Conservation (phyloP, 2,888 invertebrate genomes). For the Conus canariensis region DNA sequence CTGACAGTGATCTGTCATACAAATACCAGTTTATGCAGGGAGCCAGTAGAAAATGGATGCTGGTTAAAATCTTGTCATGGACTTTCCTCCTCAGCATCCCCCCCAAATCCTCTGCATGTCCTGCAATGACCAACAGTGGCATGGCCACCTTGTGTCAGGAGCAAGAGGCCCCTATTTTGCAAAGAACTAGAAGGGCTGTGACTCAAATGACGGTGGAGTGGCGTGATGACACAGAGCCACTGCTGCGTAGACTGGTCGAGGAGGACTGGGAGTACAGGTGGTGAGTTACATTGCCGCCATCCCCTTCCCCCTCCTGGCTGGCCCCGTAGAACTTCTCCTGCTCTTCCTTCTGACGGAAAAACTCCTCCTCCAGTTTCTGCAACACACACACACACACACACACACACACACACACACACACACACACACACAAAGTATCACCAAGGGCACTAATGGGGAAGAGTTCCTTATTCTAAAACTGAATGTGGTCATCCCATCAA, state of each 20-base stretch:
- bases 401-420: neutral
- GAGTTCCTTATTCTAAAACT: too few species aligned
- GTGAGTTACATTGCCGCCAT: slow-evolving; percentile 41
- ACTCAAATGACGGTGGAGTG: slow-evolving; percentile 71
- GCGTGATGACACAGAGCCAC: slow-evolving; percentile 55
- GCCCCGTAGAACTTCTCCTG: slow-evolving; percentile 85
- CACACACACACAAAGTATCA: neutral
- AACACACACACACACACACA: neutral
- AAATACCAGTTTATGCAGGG: too few species aligned
- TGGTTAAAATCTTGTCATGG: neutral
- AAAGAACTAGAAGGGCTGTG: too few species aligned
- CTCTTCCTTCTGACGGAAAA: slow-evolving; percentile 92
- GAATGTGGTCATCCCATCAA: too few species aligned
- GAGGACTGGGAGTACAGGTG: slow-evolving; percentile 50
- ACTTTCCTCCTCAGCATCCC: too few species aligned
- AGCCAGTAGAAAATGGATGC: too few species aligned
- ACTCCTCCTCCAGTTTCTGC: slow-evolving; percentile 96
- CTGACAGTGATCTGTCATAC: too few species aligned
- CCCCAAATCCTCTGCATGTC: too few species aligned
- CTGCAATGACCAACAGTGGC: too few species aligned
- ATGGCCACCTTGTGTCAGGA: too few species aligned
- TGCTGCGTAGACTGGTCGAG: slow-evolving; percentile 58
- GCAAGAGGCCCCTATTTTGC: too few species aligned
- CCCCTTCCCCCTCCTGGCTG: slow-evolving; percentile 55
- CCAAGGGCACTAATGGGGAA: too few species aligned